phyloP scores from a whole-genome alignment of 2,113 vertebrate species.

The Agapornis roseicollis region DNA sequence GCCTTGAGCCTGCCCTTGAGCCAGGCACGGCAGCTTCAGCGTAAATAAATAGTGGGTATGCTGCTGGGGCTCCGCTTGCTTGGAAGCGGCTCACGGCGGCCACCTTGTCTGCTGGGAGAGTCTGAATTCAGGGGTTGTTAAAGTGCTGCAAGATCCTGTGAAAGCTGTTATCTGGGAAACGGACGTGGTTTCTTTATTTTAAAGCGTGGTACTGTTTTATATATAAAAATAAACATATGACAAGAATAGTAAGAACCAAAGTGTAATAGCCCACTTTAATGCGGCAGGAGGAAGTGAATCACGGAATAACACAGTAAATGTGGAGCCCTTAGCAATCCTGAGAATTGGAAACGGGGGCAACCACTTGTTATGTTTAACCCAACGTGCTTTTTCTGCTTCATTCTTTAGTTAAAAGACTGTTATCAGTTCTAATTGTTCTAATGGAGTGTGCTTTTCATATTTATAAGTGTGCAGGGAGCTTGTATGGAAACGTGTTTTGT shows the following conservation, averaged over 20 bases:
- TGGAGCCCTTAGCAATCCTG: accelerated
- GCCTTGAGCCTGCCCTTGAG: accelerated
- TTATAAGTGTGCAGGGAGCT: accelerated
- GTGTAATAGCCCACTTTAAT: accelerated
- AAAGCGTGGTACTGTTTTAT: background rate
- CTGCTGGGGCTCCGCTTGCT: accelerated
- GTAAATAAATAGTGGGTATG: accelerated
- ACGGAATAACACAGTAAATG: too few relatives aligned
- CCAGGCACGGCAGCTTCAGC: accelerated
- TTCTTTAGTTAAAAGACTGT: background rate
- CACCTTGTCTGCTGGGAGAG: background rate
- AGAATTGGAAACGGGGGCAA: background rate
- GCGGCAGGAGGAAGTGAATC: background rate
- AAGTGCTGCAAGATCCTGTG: background rate
- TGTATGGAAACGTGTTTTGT: accelerated
- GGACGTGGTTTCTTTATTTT: background rate
- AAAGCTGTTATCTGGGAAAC: background rate
- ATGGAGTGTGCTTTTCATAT: background rate
- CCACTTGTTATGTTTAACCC: accelerated
- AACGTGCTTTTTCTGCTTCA: background rate
- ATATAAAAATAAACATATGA: background rate
- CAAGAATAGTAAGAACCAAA: too few relatives aligned
- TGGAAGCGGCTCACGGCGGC: background rate
- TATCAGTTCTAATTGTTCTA: background rate
- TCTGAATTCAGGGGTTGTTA: accelerated